A percentile compares a stretch with the other conserved stretches of the same genome.
phyloP scores from a whole-genome alignment of 2,113 vertebrate genomes.

The Neotragus moschatus region DNA sequence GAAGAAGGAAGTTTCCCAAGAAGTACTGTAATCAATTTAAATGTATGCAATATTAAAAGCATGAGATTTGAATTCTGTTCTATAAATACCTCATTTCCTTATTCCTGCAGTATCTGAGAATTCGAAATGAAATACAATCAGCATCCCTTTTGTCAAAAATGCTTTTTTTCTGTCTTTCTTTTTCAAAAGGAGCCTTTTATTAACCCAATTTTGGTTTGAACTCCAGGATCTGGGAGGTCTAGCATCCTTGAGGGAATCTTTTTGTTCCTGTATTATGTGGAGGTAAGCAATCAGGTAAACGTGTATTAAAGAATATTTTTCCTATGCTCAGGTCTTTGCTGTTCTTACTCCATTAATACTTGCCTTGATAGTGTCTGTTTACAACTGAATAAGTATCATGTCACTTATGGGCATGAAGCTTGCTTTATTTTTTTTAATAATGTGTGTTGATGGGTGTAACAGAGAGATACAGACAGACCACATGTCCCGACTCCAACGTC shows the following conservation, averaged over 20 bases:
- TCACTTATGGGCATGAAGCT: neutral
- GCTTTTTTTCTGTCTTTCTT: neutral
- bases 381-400: neutral
- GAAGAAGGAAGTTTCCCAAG: neutral
- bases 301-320: neutral
- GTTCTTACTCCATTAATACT: neutral
- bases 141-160: neutral
- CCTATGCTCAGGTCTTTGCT: neutral
- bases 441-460: neutral
- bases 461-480: neutral
- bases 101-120: neutral
- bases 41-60: neutral
- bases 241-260: neutral
- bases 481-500: fast-evolving
- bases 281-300: neutral
- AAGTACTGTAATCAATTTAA: neutral
- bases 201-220: neutral
- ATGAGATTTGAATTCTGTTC: neutral
- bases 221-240: neutral
- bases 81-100: neutral
- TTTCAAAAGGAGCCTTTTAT: neutral
- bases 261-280: neutral
- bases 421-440: neutral
- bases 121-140: neutral
- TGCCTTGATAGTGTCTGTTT: neutral